A percentile compares a stretch with the other conserved stretches of the same genome.
phyloP scores from a whole-genome alignment of 2,888 invertebrate species.

The Pseudeuparius sepicola region DNA sequence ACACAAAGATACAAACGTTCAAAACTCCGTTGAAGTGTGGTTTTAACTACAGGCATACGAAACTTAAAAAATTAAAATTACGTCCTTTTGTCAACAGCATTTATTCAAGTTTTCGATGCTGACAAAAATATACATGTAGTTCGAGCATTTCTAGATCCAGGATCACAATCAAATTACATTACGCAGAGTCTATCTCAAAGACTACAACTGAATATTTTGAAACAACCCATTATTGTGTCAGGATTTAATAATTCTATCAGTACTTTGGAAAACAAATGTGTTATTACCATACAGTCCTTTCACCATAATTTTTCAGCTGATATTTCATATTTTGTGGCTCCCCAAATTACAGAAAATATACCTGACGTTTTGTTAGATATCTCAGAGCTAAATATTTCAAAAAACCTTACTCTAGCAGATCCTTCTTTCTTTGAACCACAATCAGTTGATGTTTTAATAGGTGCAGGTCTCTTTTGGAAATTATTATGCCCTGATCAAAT shows the following conservation, averaged over 20 bases:
- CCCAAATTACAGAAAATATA: not conserved
- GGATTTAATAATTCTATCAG: too few relatives aligned
- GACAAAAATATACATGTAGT: slow-evolving; percentile 4
- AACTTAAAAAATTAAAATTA: too few relatives aligned
- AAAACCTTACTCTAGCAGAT: slow-evolving; percentile 14
- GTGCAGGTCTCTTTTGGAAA: slow-evolving; percentile 14
- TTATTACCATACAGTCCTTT: too few relatives aligned
- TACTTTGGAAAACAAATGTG: too few relatives aligned
- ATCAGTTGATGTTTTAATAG: slow-evolving; percentile 18
- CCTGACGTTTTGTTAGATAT: slow-evolving; percentile 10
- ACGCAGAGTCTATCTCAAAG: slow-evolving; percentile 15
- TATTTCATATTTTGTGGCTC: not conserved
- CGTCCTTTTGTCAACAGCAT: slow-evolving; percentile 6
- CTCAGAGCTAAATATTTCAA: slow-evolving; percentile 10
- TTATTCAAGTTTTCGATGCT: slow-evolving; percentile 2
- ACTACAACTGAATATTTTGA: slow-evolving; percentile 11
- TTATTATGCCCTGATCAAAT: slow-evolving; percentile 6
- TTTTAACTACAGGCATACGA: too few relatives aligned
- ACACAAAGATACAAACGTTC: too few relatives aligned
- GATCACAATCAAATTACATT: slow-evolving; percentile 18
- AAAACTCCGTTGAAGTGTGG: too few relatives aligned
- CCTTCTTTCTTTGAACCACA: slow-evolving; percentile 11
- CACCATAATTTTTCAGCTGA: not conserved
- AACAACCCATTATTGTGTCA: slow-evolving; percentile 11
- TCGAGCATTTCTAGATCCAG: slow-evolving; percentile 15